Evolutionary conservation across 2,888 invertebrate genomes (phyloP).

Genomic region (Steinernema scapterisci): DNA sequence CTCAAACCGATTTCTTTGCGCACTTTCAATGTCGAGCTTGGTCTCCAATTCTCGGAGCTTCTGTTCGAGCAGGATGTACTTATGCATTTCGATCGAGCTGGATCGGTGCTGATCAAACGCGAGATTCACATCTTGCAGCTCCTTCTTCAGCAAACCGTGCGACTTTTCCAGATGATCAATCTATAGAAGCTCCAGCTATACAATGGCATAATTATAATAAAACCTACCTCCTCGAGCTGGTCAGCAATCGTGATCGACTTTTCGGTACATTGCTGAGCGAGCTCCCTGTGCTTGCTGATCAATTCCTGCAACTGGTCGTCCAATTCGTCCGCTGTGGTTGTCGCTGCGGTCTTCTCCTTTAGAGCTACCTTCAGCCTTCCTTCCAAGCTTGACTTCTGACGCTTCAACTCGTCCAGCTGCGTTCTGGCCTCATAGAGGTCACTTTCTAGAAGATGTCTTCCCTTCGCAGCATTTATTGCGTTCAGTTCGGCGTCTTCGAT

Average conservation of each 20-base stretch:
- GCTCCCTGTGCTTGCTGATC: constrained; percentile 87
- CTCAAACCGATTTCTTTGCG: constrained; percentile 84
- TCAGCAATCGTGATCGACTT: constrained; percentile 49
- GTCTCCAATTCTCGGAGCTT: constrained; percentile 88
- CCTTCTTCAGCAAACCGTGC: constrained; percentile 42
- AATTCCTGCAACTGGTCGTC: constrained; percentile 75
- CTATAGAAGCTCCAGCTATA: constrained; percentile 35
- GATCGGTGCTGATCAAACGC: constrained; percentile 69
- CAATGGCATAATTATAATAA: neutral
- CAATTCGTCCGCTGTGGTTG: constrained; percentile 43
- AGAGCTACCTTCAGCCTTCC: constrained; percentile 23
- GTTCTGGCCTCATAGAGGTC: constrained; percentile 83
- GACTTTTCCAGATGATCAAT: constrained; percentile 48
- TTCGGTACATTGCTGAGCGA: constrained; percentile 85
- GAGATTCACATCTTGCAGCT: constrained; percentile 44
- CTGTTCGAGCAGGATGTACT: constrained; percentile 75
- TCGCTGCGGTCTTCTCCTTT: constrained; percentile 25
- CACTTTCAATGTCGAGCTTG: constrained; percentile 85
- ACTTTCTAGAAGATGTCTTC: constrained; percentile 82
- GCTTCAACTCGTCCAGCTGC: constrained; percentile 71
- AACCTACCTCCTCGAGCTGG: constrained; percentile 48
- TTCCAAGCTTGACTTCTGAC: constrained; percentile 12
- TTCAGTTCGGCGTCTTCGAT: constrained; percentile 89
- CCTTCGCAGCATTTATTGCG: constrained; percentile 81
- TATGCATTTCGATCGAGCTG: constrained; percentile 71